Evolutionary conservation across 2,888 invertebrate genomes (phyloP), one percentile per base, ranked within the genome.

Genomic region (Zygothrica quintamaculata): DNA sequence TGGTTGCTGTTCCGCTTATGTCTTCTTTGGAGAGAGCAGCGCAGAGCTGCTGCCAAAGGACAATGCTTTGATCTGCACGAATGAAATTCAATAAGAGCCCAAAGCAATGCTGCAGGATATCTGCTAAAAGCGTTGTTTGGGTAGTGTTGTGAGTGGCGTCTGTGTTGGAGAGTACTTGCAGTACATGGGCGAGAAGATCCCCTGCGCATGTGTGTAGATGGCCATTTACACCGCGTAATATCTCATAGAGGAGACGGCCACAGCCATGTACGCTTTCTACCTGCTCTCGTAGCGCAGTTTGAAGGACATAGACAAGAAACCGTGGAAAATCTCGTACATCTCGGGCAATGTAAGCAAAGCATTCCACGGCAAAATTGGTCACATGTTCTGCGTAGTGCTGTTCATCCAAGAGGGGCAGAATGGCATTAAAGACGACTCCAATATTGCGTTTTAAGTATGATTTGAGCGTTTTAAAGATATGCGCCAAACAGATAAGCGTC

Each of bases 351-450:
- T 97, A 99, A 0, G 98, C 96, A 92, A 99, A 98, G 90, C 98
- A 96, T 91, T 99, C 98, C 0, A 98, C 97, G 3, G 98, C 98
- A 93, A 99, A 99, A 87, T 95, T 95, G 75, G 96, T 95, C 15
- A 99, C 94, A 88, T 98, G 97, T 65, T 94, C 93, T 16, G 96
- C 96, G 44, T 89, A 89, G 81, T 95, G 94, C n/a, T 92, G 92
- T 48, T 95, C 94, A 76, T 95, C 95, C 31, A 98, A 90, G 3
- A 98, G 91, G 0, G 97, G 96, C 29, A 96, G 89, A 6, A 96
- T 92, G 42, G 93, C 92, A 70, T 93, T 93, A 68, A 96, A 93
- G 0, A 97, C 94, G 9, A 93, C 92, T 42, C 93, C 93, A 42
- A 98, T 93, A 88, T 98, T 95, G 77, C 95, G 95, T 22, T 96